phyloP scores from a whole-genome alignment of 2,888 invertebrate genomes.

The Anarsia innoxiella region DNA sequence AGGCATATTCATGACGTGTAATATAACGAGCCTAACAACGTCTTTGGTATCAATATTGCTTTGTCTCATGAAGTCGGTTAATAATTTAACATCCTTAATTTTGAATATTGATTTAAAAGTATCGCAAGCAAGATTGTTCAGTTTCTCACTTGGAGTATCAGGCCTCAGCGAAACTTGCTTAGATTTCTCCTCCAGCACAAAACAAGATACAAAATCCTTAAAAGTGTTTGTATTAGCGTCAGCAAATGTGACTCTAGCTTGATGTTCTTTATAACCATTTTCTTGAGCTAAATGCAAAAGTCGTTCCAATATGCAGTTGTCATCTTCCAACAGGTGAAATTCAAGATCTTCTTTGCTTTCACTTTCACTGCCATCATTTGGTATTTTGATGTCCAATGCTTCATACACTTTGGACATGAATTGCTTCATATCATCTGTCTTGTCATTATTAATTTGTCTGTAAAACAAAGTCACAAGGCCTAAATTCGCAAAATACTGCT shows the following conservation, averaged over 20 bases:
- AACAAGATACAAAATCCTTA: conserved; percentile 72
- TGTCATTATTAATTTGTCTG: conserved; percentile 45
- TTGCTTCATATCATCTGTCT: conserved; percentile 43
- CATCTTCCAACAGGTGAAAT: conserved; percentile 67
- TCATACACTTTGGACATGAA: conserved; percentile 38
- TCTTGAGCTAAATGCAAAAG: conserved; percentile 75
- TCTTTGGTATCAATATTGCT: conserved; percentile 72
- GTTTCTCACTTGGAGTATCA: conserved; percentile 41
- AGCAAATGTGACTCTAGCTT: conserved; percentile 74
- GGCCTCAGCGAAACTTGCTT: conserved; percentile 40
- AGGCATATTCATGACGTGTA: conserved; percentile 81
- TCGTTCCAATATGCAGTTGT: conserved; percentile 78
- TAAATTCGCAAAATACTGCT: conserved; percentile 49
- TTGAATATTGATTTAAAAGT: conserved; percentile 66
- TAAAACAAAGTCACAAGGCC: conserved; percentile 49
- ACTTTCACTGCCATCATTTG: conserved; percentile 21
- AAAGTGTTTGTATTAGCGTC: conserved; percentile 63
- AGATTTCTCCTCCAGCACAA: conserved; percentile 57
- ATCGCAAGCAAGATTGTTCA: conserved; percentile 44
- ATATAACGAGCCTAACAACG: conserved; percentile 81
- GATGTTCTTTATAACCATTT: conserved; percentile 52
- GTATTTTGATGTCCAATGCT: conserved; percentile 26
- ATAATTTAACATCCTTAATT: conserved; percentile 33
- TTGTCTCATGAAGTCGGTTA: conserved; percentile 39
- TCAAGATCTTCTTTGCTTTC: conserved; percentile 19